phyloP scores from a whole-genome alignment of 2,888 invertebrate species.

The Scrobipalpa costella region DNA sequence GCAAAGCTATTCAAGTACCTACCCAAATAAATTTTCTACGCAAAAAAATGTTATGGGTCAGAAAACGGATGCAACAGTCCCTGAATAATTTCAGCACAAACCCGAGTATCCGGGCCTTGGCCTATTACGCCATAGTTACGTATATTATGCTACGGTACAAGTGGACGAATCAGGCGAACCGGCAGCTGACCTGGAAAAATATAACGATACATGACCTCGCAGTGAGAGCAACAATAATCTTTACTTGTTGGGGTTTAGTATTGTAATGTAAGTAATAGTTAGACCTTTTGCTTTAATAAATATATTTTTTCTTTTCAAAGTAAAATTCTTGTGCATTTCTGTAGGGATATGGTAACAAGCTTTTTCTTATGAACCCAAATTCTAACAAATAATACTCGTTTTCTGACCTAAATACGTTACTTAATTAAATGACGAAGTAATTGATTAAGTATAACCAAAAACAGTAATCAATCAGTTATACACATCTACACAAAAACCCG shows the following conservation, averaged over 20 bases:
- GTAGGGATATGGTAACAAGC: no score
- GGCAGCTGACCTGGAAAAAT: conserved; percentile 5
- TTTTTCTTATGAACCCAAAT: no score
- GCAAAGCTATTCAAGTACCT: no score
- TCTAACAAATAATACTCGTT: no score
- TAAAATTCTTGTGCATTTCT: no score
- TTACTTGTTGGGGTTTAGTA: not conserved
- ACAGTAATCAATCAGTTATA: no score
- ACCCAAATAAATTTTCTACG: not conserved
- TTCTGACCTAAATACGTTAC: no score
- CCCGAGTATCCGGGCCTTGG: conserved; percentile 13
- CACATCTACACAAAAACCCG: no score
- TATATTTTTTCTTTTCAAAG: no score
- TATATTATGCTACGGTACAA: conserved; percentile 13
- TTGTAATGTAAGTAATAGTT: not conserved
- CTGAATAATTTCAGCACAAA: conserved; percentile 12
- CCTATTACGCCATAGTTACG: not conserved
- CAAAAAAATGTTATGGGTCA: conserved; percentile 51
- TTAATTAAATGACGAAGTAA: no score
- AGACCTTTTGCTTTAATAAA: not conserved
- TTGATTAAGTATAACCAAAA: no score
- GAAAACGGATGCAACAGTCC: conserved; percentile 30
- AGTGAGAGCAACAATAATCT: not conserved
- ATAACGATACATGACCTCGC: not conserved
- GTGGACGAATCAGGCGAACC: not conserved